A percentile compares a stretch with the other conserved stretches of the same genome.
These are phyloP conservation scores for Matsumyia berberina DNA, from an alignment of 2,888 invertebrate genomes.

Conservation along the genomic window DNA sequence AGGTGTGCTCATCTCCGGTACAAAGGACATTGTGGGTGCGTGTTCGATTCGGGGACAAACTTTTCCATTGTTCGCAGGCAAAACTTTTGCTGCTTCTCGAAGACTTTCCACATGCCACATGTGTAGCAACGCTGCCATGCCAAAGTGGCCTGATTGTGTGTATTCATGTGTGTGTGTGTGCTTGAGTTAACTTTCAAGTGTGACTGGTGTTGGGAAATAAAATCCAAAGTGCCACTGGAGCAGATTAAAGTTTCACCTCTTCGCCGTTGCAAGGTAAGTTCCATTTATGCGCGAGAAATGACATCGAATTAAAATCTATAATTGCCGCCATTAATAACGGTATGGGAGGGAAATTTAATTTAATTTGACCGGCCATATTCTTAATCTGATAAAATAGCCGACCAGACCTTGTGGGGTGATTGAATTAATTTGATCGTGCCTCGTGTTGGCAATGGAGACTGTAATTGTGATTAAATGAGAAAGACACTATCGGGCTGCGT, in stretches of 20 bases:
- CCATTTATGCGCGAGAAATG: conserved; percentile 38
- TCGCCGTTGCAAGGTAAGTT: conserved; percentile 19
- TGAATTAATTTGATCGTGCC: neutral
- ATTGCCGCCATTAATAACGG: conserved; percentile 62
- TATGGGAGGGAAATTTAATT: conserved; percentile 60
- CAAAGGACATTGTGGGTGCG: conserved; percentile 63
- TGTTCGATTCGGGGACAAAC: conserved; percentile 63
- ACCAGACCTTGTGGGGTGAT: neutral
- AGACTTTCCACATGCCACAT: conserved; percentile 46
- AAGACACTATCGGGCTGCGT: neutral
- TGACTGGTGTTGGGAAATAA: conserved; percentile 21
- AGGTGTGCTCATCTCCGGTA: conserved; percentile 36
- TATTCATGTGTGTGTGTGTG: neutral
- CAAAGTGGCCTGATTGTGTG: conserved; percentile 50
- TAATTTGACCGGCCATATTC: conserved; percentile 59
- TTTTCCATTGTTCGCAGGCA: conserved; percentile 58
- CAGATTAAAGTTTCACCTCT: conserved; percentile 8
- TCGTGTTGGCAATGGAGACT: conserved; percentile 36
- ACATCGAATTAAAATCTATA: conserved; percentile 64
- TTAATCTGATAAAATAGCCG: conserved; percentile 56
- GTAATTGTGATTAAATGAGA: conserved; percentile 45
- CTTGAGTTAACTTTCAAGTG: conserved; percentile 16
- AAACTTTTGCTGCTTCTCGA: conserved; percentile 39
- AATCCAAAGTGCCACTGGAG: conserved; percentile 19
- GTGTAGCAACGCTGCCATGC: conserved; percentile 25